Percentiles rank a stretch among this genome's conserved stretches.
Evolutionary conservation across 2,797 vertebrate species (phyloP).

Genomic region (Alcedo quadribrachys): DNA sequence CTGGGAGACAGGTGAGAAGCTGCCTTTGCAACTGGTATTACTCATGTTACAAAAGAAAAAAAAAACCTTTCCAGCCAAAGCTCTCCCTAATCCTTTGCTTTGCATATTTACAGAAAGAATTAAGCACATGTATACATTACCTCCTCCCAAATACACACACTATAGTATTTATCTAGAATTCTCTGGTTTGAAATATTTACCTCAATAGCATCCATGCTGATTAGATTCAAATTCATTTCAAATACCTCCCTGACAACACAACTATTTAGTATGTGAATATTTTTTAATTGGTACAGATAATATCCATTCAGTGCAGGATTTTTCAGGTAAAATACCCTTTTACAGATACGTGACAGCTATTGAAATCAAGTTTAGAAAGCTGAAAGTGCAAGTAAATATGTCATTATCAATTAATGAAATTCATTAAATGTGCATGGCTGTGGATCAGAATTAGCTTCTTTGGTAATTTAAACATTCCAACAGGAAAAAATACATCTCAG

Average conservation of each 20-base stretch:
- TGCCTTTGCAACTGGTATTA: background rate
- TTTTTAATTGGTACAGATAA: background rate
- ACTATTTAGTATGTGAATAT: background rate
- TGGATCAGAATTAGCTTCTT: background rate
- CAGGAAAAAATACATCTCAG: background rate
- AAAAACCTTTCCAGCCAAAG: background rate
- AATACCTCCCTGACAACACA: background rate
- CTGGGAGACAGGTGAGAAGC: background rate
- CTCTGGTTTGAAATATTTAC: background rate
- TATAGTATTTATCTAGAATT: background rate
- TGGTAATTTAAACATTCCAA: background rate
- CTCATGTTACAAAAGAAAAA: background rate
- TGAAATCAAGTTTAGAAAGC: background rate
- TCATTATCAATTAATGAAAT: background rate
- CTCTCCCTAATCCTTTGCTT: background rate
- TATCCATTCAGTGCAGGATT: background rate
- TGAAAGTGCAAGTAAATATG: background rate
- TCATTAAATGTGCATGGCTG: background rate
- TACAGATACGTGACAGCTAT: background rate
- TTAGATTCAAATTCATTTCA: background rate
- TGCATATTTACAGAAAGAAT: background rate
- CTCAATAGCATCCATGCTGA: background rate
- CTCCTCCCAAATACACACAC: background rate
- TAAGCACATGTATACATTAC: background rate
- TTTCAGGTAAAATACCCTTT: background rate